phyloP scores from a whole-genome alignment of 2,888 invertebrate species.

The Epiblema foenella region DNA sequence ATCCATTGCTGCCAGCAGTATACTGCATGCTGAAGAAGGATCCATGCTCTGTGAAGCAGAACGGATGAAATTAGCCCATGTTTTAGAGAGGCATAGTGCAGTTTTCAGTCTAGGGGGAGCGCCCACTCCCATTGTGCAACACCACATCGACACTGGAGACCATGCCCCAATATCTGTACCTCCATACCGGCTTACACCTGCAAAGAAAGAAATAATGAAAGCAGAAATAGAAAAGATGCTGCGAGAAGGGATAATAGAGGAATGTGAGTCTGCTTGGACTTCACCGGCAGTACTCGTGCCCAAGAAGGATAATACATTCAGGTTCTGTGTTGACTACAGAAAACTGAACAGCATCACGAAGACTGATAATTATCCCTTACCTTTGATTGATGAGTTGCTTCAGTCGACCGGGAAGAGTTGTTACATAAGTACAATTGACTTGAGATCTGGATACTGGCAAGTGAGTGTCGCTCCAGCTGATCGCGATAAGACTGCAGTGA shows the following conservation, averaged over 20 bases:
- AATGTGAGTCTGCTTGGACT: slow-evolving; percentile 56
- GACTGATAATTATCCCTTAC: slow-evolving; percentile 52
- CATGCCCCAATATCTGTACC: slow-evolving; percentile 54
- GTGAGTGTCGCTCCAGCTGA: slow-evolving; percentile 48
- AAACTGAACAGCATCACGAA: slow-evolving; percentile 47
- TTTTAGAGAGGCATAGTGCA: slow-evolving; percentile 32
- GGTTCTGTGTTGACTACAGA: slow-evolving; percentile 56
- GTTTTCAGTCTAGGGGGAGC: slow-evolving; percentile 45
- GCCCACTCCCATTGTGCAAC: slow-evolving; percentile 45
- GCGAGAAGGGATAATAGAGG: slow-evolving; percentile 54
- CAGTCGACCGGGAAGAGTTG: slow-evolving; percentile 50
- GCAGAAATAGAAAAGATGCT: slow-evolving; percentile 53
- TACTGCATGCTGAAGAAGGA: slow-evolving; percentile 39
- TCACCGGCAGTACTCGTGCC: slow-evolving; percentile 56
- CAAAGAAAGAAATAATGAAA: slow-evolving; percentile 50
- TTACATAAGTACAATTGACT: slow-evolving; percentile 56
- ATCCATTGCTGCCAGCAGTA: slow-evolving; percentile 1
- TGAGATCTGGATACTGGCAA: slow-evolving; percentile 61
- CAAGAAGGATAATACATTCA: slow-evolving; percentile 51
- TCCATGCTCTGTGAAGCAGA: slow-evolving; percentile 18
- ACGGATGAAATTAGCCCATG: slow-evolving; percentile 6
- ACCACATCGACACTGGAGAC: slow-evolving; percentile 52
- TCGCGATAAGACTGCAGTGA: slow-evolving; percentile 52
- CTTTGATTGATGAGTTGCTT: slow-evolving; percentile 58
- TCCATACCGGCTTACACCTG: slow-evolving; percentile 54